phyloP scores from a whole-genome alignment of 2,113 vertebrate genomes.

The Zingel zingel region DNA sequence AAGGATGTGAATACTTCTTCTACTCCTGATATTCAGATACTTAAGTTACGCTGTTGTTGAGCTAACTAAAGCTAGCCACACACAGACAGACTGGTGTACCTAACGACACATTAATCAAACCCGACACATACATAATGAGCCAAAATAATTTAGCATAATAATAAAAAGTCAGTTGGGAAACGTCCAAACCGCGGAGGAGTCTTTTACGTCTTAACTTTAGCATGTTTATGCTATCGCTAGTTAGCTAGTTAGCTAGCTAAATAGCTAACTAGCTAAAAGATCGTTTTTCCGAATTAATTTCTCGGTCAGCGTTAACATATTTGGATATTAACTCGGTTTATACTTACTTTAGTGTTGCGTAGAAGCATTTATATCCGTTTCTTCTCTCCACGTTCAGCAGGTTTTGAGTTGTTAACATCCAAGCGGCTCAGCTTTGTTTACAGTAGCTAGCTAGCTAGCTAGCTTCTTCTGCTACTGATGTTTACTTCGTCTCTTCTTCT shows the following conservation, averaged over 20 bases:
- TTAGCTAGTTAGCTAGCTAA: conserved; percentile 32
- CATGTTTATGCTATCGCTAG: conserved; percentile 37
- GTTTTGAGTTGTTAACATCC: neutral
- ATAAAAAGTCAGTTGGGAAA: neutral
- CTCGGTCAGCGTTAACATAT: rapidly evolving
- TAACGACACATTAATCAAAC: neutral
- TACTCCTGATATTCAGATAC: too few species aligned
- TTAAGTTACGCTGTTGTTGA: too few species aligned
- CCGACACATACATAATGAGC: rapidly evolving
- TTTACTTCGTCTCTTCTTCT: too few species aligned
- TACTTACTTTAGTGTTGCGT: neutral
- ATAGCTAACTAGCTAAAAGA: neutral
- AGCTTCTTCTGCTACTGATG: conserved; percentile 11
- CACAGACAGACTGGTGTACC: neutral
- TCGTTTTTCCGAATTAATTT: neutral
- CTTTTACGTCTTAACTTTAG: conserved; percentile 6
- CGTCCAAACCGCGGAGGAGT: neutral
- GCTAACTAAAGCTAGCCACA: neutral
- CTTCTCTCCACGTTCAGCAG: neutral
- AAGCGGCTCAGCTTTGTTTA: conserved; percentile 52
- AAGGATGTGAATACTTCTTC: too few species aligned
- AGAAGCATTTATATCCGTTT: rapidly evolving
- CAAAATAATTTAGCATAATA: rapidly evolving
- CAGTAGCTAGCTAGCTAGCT: neutral
- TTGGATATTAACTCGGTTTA: neutral